phyloP scores from a whole-genome alignment of 2,113 vertebrate species.

The Gorsachius goisagi region DNA sequence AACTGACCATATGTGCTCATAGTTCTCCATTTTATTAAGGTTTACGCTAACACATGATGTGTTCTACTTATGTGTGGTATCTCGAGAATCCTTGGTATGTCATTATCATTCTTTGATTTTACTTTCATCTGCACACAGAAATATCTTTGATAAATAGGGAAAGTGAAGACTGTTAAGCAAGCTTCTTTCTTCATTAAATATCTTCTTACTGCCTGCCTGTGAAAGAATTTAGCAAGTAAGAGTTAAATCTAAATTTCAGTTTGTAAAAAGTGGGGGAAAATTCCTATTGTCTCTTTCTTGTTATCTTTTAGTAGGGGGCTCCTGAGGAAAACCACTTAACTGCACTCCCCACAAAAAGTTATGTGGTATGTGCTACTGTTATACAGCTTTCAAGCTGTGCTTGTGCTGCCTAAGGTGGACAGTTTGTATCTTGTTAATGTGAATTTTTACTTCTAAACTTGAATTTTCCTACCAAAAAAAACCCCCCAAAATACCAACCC shows the following conservation, averaged over 20 bases:
- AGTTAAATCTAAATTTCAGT: not conserved
- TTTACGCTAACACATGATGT: not conserved
- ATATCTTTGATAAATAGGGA: not conserved
- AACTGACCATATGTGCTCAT: not conserved
- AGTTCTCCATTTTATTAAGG: not conserved
- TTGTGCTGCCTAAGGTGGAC: not conserved
- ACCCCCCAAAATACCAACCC: not conserved
- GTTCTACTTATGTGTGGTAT: not conserved
- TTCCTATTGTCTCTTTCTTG: not conserved
- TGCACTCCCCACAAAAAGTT: not conserved
- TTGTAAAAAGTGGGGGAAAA: not conserved
- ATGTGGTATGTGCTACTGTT: not conserved
- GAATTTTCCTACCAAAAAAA: not conserved
- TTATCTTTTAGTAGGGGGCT: not conserved
- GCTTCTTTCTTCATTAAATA: not conserved
- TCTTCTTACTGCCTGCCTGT: not conserved
- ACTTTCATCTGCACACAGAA: not conserved
- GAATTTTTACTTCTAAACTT: not conserved
- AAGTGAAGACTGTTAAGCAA: not conserved
- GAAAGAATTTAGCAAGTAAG: not conserved
- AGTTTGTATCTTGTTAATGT: not conserved
- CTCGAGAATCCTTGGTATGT: slow-evolving; percentile 21
- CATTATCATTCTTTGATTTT: not conserved
- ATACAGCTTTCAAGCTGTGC: not conserved
- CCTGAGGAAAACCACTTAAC: not conserved